Percentiles rank a stretch among this genome's conserved stretches.
These are phyloP conservation scores for Regulus satrapa DNA, from an alignment of 2,113 vertebrate genomes.

Conservation along the genomic window DNA sequence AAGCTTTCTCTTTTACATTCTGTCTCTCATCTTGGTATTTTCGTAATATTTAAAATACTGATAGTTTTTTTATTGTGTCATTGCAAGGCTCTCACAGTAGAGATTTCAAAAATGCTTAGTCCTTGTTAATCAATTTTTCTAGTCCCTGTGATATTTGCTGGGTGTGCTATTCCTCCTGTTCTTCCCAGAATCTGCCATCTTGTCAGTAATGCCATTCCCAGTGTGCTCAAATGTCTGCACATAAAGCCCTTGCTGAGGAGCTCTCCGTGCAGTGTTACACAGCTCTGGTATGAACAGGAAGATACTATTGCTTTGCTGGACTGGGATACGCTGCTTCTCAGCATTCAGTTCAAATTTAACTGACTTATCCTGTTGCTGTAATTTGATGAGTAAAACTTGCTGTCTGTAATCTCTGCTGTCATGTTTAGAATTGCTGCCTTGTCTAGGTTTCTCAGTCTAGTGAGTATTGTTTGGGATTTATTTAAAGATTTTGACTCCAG, in stretches of 20 bases:
- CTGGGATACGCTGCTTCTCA: not conserved
- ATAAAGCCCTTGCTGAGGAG: not conserved
- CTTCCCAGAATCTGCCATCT: not conserved
- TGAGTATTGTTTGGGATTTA: conserved; percentile 36
- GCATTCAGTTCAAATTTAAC: conserved; percentile 18
- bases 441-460: not conserved
- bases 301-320: not conserved
- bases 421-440: not conserved
- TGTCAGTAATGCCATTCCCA: not conserved
- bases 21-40: not conserved
- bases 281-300: not conserved
- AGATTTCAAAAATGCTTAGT: not conserved
- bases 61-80: not conserved
- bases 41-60: conserved; percentile 1
- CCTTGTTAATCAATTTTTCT: not conserved
- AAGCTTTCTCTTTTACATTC: not conserved
- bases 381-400: conserved; percentile 36
- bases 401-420: not conserved
- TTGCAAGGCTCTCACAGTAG: not conserved
- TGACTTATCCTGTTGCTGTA: not conserved
- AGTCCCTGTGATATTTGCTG: not conserved
- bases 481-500: not conserved
- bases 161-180: not conserved
- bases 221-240: not conserved
- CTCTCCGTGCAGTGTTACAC: not conserved